phyloP scores from a whole-genome alignment of 2,888 invertebrate genomes.

The Corythucha ciliata region DNA sequence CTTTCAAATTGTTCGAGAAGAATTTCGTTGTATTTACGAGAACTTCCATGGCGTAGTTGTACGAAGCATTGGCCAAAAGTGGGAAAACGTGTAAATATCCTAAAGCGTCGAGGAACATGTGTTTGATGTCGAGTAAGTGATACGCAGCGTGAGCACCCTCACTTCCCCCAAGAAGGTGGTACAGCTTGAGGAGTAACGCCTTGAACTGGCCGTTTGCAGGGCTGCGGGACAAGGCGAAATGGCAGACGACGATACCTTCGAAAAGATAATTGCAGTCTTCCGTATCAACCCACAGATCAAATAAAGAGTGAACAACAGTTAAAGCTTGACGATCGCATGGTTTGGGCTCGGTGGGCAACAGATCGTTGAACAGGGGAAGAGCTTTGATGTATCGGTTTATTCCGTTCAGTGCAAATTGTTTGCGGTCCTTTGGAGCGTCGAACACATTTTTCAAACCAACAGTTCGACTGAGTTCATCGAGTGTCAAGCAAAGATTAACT shows the following conservation, averaged over 20 bases:
- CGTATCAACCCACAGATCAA: slow-evolving; percentile 47
- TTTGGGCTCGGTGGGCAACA: slow-evolving; percentile 22
- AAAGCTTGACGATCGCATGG: slow-evolving; percentile 64
- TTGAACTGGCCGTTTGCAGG: slow-evolving; percentile 86
- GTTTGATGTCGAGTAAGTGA: slow-evolving; percentile 77
- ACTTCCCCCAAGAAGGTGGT: slow-evolving; percentile 64
- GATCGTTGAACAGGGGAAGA: slow-evolving; percentile 8
- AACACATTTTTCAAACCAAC: slow-evolving; percentile 14
- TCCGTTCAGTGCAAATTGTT: slow-evolving; percentile 7
- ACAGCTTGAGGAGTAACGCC: slow-evolving; percentile 69
- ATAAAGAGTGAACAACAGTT: slow-evolving; percentile 62
- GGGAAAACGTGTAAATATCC: slow-evolving; percentile 74
- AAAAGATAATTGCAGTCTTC: slow-evolving; percentile 43
- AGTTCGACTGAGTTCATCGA: slow-evolving; percentile 11
- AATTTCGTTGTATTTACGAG: slow-evolving; percentile 72
- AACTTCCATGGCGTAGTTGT: slow-evolving; percentile 57
- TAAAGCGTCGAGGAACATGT: slow-evolving; percentile 84
- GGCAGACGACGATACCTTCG: slow-evolving; percentile 59
- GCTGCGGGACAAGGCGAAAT: slow-evolving; percentile 63
- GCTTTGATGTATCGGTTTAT: slow-evolving; percentile 12
- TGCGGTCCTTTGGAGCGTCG: slow-evolving; percentile 10
- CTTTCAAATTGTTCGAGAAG: slow-evolving; percentile 79
- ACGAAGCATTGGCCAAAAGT: slow-evolving; percentile 61
- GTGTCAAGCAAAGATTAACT: slow-evolving; percentile 21
- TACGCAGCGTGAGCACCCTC: slow-evolving; percentile 64